phyloP scores from a whole-genome alignment of 2,797 vertebrate species.

The Sitta carolinensis region DNA sequence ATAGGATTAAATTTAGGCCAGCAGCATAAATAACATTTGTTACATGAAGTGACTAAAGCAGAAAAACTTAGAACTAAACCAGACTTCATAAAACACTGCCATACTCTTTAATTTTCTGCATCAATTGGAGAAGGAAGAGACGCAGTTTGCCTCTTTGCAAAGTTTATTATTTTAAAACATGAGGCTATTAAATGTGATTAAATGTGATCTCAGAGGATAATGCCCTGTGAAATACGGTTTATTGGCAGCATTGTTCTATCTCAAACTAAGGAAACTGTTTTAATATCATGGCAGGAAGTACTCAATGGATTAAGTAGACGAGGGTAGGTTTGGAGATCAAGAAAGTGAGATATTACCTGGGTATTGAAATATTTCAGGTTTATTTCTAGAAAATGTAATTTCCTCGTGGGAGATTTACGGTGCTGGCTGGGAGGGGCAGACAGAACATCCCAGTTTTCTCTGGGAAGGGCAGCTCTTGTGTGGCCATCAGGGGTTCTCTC shows the following conservation, averaged over 20 bases:
- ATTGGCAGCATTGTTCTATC: background rate
- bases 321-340: background rate
- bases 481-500: background rate
- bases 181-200: background rate
- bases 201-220: constrained; percentile 9
- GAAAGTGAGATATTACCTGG: background rate
- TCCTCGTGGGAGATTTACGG: background rate
- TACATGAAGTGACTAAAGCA: background rate
- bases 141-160: background rate
- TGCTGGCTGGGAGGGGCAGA: constrained; percentile 5
- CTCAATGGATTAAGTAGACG: background rate
- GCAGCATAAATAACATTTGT: background rate
- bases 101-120: background rate
- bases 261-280: constrained; percentile 7
- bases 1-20: background rate
- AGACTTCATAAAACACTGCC: background rate
- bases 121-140: background rate
- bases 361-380: constrained; percentile 7
- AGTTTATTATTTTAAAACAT: constrained; percentile 39
- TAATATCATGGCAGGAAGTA: constrained; percentile 26
- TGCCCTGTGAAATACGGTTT: constrained; percentile 21
- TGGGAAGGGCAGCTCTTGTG: background rate
- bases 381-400: constrained; percentile 30
- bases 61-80: background rate
- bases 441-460: background rate